These are phyloP conservation scores for Agrotis puta DNA, from an alignment of 2,888 invertebrate species.

Conservation along the genomic window DNA sequence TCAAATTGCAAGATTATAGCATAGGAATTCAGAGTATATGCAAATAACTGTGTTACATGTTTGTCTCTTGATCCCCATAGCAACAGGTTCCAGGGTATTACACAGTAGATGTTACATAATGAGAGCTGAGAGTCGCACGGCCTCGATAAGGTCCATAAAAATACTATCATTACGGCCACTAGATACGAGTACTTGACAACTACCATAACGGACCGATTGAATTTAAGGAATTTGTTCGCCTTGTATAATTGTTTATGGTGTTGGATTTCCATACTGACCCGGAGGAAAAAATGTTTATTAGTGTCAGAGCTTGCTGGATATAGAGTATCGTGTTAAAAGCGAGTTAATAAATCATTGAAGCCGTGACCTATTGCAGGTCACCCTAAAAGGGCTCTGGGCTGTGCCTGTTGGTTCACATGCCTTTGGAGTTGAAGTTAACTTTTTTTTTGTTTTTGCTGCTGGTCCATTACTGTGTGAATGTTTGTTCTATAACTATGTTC, in stretches of 20 bases:
- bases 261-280: conserved; percentile 49
- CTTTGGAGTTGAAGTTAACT: neutral
- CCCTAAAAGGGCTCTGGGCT: conserved; percentile 15
- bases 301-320: neutral
- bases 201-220: conserved; percentile 41
- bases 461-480: neutral
- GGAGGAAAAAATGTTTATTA: conserved; percentile 36
- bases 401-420: neutral
- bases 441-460: neutral
- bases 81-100: conserved; percentile 20
- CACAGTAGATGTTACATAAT: conserved; percentile 32
- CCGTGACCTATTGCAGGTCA: conserved; percentile 17
- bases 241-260: conserved; percentile 55
- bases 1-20: neutral
- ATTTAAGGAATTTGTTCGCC: conserved; percentile 54
- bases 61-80: neutral
- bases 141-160: conserved; percentile 58
- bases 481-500: neutral
- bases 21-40: neutral
- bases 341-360: conserved; percentile 29
- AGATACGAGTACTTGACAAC: conserved; percentile 30
- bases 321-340: neutral
- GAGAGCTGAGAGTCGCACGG: conserved; percentile 33
- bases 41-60: neutral
- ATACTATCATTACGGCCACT: conserved; percentile 47